Base-by-base conservation (phyloP, 2,113 vertebrate genomes). In the Noturus placidus region DNA sequence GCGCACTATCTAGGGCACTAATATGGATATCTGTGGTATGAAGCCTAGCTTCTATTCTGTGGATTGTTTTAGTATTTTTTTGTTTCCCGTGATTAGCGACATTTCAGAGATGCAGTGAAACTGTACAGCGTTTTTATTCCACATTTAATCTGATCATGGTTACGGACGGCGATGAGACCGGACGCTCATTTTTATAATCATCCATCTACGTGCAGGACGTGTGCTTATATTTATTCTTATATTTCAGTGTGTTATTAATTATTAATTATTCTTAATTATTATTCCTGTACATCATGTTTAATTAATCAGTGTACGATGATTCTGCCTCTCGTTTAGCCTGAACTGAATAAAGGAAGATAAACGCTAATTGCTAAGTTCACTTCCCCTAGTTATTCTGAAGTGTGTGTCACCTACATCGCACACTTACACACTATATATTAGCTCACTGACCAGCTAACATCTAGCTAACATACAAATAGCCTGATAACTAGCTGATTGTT, bases 201-300 rank as follows among this genome's bases (percentile, higher is more conserved):
- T 95, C 96, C 95, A 96, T 95, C 93, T 94, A 27, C 50, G 94
- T 92, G 93, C 93, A 67, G 93, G 95, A 96, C 96, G 96, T 98
- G 97, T 98, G 97, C 97, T 97, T 99, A 98, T 99, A 99, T 99
- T 99, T 99, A 99, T 99, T 99, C 97, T 98, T 98, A 97, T 97
- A 96, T 98, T 99, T 97, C 96, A 95, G 97, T 98, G 96, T 57
- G 96, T 57, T 85, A 76, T 85, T 74, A 56, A 85, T 85, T 76
- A 38, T 76, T 35, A 82, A 85, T 85, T 85, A 76, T 85, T 78
- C 35, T 76, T 52, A 54, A 69, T 84, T 84, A 52, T 52, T 97
- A 86, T 96, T 98, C 96, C 96, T 98, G 97, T 98, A 97, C 95
- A 94, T 98, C 97, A 97, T 97, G 97, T 98, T 98, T 97, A 97